These are phyloP conservation scores for Stichodactyla helianthus DNA, from an alignment of 64 coral and sea anemone species.

Conservation along the genomic window DNA sequence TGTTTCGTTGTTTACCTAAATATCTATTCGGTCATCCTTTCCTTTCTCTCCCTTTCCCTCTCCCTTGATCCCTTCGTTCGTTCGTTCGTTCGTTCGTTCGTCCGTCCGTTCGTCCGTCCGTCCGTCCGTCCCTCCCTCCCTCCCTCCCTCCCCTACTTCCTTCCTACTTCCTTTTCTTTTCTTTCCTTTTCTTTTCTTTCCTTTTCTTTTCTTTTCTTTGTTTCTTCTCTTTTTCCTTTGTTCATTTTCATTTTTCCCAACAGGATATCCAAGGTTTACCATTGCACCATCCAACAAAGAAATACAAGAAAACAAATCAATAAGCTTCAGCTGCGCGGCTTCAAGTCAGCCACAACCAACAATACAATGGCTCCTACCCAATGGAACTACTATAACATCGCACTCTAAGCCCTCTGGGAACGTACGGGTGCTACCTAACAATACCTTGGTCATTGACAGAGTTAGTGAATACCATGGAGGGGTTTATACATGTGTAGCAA, in stretches of 20 bases:
- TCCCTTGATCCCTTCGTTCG: too few relatives aligned
- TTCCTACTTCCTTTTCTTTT: too few relatives aligned
- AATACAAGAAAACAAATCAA: conserved; percentile 21
- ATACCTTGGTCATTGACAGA: conserved; percentile 55
- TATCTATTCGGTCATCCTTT: too few relatives aligned
- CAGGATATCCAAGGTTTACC: conserved; percentile 47
- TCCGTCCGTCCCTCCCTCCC: too few relatives aligned
- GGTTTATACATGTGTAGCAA: conserved; percentile 59
- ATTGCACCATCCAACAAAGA: conserved; percentile 19
- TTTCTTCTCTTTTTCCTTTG: not conserved
- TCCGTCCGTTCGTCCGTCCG: too few relatives aligned
- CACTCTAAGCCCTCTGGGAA: conserved; percentile 1
- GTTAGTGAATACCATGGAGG: conserved; percentile 44
- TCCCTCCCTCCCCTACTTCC: too few relatives aligned
- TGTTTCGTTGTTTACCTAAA: too few relatives aligned
- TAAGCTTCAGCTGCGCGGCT: conserved; percentile 23
- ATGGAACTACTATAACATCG: conserved; percentile 23
- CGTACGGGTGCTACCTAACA: conserved; percentile 53
- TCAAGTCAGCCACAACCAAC: conserved; percentile 47
- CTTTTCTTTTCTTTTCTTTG: too few relatives aligned
- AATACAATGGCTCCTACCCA: conserved; percentile 56
- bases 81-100: too few relatives aligned
- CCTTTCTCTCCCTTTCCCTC: too few relatives aligned
- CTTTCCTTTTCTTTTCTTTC: too few relatives aligned
- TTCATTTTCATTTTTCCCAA: not conserved